These are phyloP conservation scores for Gallinago undulata DNA, from an alignment of 2,113 vertebrate species.

Conservation along the genomic window DNA sequence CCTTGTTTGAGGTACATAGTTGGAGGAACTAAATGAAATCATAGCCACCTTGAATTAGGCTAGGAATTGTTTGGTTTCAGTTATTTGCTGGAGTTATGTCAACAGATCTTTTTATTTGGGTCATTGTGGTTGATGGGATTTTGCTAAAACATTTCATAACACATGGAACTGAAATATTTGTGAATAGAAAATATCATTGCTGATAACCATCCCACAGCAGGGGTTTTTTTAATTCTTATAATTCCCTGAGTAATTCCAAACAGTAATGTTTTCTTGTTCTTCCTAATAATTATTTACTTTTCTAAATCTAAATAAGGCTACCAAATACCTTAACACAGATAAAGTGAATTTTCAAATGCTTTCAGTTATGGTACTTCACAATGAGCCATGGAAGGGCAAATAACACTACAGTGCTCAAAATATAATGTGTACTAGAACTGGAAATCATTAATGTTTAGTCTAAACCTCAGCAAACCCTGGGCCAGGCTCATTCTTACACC, in stretches of 20 bases:
- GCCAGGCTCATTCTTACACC: not conserved
- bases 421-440: not conserved
- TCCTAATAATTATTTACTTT: not conserved
- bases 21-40: not conserved
- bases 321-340: not conserved
- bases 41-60: not conserved
- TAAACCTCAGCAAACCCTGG: not conserved
- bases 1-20: not conserved
- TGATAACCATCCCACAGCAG: not conserved
- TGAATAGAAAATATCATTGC: not conserved
- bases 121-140: not conserved
- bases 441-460: not conserved
- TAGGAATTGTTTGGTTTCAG: not conserved
- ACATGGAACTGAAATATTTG: not conserved
- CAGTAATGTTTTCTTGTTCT: not conserved
- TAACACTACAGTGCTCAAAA: not conserved
- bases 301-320: not conserved
- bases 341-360: not conserved
- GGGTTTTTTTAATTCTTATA: not conserved
- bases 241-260: not conserved
- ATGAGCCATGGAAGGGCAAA: not conserved
- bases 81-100: not conserved
- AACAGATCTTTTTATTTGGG: not conserved
- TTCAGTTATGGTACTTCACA: not conserved
- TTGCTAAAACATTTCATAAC: not conserved